Conservation (phyloP, 2,113 vertebrate species). For the Pterocles orientalis region DNA sequence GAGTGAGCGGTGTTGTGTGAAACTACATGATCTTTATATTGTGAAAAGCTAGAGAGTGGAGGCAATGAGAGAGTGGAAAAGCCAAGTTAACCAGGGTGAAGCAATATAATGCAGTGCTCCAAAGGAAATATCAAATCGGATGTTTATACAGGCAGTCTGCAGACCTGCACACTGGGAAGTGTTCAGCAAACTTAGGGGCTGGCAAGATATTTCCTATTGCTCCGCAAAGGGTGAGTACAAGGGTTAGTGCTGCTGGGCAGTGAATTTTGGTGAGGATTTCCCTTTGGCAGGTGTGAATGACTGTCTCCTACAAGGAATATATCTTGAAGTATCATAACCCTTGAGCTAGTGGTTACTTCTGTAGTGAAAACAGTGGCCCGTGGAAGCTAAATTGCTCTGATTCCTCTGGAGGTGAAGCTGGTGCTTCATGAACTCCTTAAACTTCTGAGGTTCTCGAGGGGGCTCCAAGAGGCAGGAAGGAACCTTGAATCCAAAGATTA, state of each 20-base stretch:
- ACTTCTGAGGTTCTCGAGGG: neutral
- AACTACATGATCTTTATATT: neutral
- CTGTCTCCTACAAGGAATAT: neutral
- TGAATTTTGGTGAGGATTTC: neutral
- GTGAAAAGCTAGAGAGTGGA: neutral
- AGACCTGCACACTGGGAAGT: neutral
- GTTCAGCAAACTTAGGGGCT: neutral
- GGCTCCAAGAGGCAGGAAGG: neutral
- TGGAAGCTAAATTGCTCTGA: neutral
- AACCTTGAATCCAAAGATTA: neutral
- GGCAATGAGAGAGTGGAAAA: neutral
- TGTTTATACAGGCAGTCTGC: neutral
- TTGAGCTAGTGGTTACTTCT: neutral
- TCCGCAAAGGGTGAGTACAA: neutral
- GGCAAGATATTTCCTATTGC: neutral
- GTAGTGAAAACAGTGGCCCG: neutral
- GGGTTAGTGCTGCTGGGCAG: neutral
- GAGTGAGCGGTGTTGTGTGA: too few relatives aligned
- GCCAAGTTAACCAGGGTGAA: neutral
- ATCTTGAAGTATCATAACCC: neutral
- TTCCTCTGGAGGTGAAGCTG: neutral
- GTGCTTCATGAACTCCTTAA: neutral
- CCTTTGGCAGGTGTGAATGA: neutral
- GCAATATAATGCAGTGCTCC: neutral
- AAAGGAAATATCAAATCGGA: neutral